These are phyloP conservation scores for Chrysaora quinquecirrha DNA, from an alignment of 30 jellyfish, hydroid and myxozoan genomes.

Conservation along the genomic window DNA sequence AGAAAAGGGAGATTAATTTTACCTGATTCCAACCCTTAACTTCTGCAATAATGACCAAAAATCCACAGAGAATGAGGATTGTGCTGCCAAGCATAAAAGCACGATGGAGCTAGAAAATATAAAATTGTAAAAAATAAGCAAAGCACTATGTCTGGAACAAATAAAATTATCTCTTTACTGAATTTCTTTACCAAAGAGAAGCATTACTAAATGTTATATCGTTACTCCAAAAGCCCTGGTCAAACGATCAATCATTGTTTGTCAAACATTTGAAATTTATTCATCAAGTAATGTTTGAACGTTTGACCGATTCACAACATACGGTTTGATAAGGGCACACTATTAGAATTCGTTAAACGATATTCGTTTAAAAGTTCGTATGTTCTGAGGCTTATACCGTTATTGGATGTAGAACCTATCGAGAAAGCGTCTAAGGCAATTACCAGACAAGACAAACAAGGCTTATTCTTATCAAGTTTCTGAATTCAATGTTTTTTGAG, in stretches of 20 bases:
- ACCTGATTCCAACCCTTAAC: slow-evolving; percentile 69
- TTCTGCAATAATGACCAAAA: slow-evolving; percentile 49
- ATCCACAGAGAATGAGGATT: slow-evolving; percentile 26
- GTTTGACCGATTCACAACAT: too few species aligned
- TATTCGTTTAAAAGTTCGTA: background rate
- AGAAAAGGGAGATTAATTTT: background rate
- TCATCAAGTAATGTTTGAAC: too few species aligned
- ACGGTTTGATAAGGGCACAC: too few species aligned
- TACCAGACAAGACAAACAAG: too few species aligned
- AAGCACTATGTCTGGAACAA: background rate
- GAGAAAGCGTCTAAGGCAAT: too few species aligned
- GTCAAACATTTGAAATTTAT: too few species aligned
- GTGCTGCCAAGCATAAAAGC: slow-evolving; percentile 27
- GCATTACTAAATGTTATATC: background rate
- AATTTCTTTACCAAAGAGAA: background rate
- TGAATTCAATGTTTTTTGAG: too few species aligned
- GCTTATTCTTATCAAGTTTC: too few species aligned
- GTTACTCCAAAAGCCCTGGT: too few species aligned
- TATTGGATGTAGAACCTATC: too few species aligned
- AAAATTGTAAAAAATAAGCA: background rate
- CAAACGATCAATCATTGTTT: too few species aligned
- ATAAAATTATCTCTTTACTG: background rate
- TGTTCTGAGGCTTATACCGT: too few species aligned
- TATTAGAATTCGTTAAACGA: background rate
- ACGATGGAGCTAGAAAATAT: slow-evolving; percentile 39